A percentile compares a stretch with the other conserved stretches of the same genome.
Conservation (phyloP, 35 echinoderm and acorn worm species). For the Heliocidaris erythrogramma region DNA sequence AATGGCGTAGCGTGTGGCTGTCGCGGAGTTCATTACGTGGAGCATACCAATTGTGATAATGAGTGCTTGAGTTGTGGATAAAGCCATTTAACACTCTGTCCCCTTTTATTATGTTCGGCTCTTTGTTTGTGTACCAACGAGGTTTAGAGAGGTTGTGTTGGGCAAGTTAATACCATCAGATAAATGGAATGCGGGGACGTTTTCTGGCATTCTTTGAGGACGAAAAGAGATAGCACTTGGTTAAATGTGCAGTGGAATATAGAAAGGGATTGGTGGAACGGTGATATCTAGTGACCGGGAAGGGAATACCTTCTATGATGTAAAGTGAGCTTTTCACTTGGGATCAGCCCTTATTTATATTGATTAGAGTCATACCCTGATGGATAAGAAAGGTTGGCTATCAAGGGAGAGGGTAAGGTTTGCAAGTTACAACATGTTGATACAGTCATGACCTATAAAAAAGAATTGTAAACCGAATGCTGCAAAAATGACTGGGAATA, state of each 20-base stretch:
- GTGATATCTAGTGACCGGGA: neutral
- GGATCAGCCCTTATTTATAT: neutral
- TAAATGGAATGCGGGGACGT: constrained; percentile 1
- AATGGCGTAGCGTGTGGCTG: neutral
- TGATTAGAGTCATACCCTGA: neutral
- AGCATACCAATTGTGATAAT: constrained; percentile 35
- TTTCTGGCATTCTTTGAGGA: neutral
- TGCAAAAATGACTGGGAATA: no score
- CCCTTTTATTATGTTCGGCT: neutral
- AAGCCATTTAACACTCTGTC: constrained; percentile 37
- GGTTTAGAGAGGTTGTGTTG: constrained; percentile 21
- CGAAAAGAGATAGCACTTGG: constrained; percentile 5
- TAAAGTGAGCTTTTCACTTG: neutral
- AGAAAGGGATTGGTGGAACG: neutral
- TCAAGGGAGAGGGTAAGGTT: no score
- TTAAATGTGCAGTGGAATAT: neutral
- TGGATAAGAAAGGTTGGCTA: no score
- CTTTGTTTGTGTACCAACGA: constrained; percentile 48
- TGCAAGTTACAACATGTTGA: no score
- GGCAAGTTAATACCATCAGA: constrained; percentile 46
- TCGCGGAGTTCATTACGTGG: constrained; percentile 30
- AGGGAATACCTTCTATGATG: neutral
- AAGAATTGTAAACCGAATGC: no score
- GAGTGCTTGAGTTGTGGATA: constrained; percentile 35
- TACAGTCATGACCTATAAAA: no score